Conservation (phyloP, 2,113 vertebrate species). For the Sylvilagus bachmani region DNA sequence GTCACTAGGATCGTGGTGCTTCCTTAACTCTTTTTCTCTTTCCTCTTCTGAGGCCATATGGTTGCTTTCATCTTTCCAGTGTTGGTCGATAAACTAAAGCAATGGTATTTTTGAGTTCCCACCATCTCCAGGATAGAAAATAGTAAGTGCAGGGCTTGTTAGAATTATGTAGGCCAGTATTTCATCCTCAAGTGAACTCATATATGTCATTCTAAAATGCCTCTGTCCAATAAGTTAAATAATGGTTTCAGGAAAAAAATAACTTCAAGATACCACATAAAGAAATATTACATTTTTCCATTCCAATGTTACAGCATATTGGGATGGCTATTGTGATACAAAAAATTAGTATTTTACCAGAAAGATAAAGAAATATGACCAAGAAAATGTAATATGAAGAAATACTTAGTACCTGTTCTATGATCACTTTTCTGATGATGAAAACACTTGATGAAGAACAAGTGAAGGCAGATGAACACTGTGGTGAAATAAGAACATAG, state of each 20-base stretch:
- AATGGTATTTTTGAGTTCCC: neutral
- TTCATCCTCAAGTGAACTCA: neutral
- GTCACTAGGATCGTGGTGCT: neutral
- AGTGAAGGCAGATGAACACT: constrained; percentile 50
- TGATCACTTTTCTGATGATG: constrained; percentile 62
- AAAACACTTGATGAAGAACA: constrained; percentile 58
- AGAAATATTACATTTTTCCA: neutral
- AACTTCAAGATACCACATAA: constrained; percentile 39
- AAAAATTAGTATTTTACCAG: constrained; percentile 64
- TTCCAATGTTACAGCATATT: neutral
- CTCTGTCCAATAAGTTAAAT: neutral
- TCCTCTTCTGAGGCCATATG: neutral
- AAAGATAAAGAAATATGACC: constrained; percentile 46
- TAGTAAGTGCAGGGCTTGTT: neutral
- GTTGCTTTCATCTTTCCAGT: constrained; percentile 29
- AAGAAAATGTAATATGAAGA: constrained; percentile 42
- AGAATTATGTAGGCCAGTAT: neutral
- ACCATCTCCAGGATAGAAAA: neutral
- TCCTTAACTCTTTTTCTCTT: neutral
- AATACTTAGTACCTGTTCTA: constrained; percentile 52
- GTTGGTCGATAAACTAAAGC: neutral
- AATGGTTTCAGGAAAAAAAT: constrained; percentile 20
- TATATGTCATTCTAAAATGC: neutral
- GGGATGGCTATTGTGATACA: constrained; percentile 18
- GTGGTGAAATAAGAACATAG: neutral